Evolutionary conservation across 2,797 vertebrate species (phyloP), one percentile per base, ranked within the genome.

Genomic region (Morus bassanus): DNA sequence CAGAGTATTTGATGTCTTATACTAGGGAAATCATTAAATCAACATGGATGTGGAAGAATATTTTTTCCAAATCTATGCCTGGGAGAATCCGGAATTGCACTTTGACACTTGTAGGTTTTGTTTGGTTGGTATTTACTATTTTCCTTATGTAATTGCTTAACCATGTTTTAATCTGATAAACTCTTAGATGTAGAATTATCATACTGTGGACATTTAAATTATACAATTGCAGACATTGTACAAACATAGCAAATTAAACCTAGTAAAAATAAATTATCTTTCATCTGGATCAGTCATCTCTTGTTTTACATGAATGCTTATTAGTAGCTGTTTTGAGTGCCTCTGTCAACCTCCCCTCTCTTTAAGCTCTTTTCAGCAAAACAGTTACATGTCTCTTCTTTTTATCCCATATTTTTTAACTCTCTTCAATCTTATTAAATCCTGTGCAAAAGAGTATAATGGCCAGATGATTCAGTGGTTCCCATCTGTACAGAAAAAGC

Each of bases 351-450:
- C 31, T 83, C 6, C 4, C 17, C 21, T 50, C 23, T 59, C 50
- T 53, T 51, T 80, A 82, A 65, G 46, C 31, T 60, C 24, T 83
- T 88, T 86, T 79, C 75, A 79, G n/a, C 28, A 83, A 89, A 91
- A 91, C 17, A 80, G 68, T 85, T 48, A 27, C 0, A 4, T 45
- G 4, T 27, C 14, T 56, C 13, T 63, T 83, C 59, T 73, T 95
- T 91, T 87, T 86, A 84, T 84, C 69, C 24, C 27, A 4, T 61
- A 68, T 87, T 91, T 95, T 95, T 93, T 31, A 74, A 80, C n/a
- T 89, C 41, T 19, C 19, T 74, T 88, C 91, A 91, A 93, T 83
- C 56, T 88, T 68, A 63, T 45, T 83, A 95, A 95, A 89, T 92
- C 78, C 91, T 53, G 17, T 88, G 68, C 57, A 75, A 95, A n/a